Evolutionary conservation across 2,888 invertebrate genomes (phyloP).

Genomic region (Graphium colonna): DNA sequence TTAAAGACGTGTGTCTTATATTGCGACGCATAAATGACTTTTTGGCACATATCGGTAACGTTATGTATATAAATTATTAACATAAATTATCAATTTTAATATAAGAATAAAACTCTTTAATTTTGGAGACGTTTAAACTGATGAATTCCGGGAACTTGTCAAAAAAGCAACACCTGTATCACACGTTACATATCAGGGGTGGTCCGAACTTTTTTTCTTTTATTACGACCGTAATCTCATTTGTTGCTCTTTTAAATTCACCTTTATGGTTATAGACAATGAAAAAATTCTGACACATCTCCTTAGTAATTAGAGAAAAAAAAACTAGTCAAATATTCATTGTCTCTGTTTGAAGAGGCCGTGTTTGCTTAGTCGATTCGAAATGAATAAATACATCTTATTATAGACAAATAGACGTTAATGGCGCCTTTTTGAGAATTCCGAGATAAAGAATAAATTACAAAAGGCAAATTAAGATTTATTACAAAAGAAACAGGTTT

Average conservation of each 20-base stretch:
- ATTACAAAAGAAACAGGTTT: neutral
- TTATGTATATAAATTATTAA: too few relatives aligned
- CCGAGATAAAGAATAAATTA: neutral
- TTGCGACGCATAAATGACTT: too few relatives aligned
- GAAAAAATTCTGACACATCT: conserved; percentile 21
- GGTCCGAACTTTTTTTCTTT: conserved; percentile 50
- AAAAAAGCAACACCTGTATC: conserved; percentile 19
- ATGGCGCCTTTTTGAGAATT: neutral
- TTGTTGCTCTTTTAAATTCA: conserved; percentile 32
- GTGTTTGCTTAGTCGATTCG: conserved; percentile 14
- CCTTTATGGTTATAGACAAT: conserved; percentile 27
- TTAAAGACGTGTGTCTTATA: too few relatives aligned
- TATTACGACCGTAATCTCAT: conserved; percentile 35
- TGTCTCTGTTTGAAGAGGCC: conserved; percentile 24
- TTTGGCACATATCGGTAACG: too few relatives aligned
- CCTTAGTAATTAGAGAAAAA: conserved; percentile 24
- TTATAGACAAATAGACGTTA: conserved; percentile 3
- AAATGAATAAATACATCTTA: conserved; percentile 20
- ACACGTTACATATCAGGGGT: conserved; percentile 40
- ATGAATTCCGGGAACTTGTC: conserved; percentile 3
- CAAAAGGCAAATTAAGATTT: neutral
- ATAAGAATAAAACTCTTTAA: neutral
- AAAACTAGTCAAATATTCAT: conserved; percentile 26
- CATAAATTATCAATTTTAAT: too few relatives aligned
- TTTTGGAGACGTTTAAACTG: neutral